Evolutionary conservation across 2,797 vertebrate genomes (phyloP).

Genomic region (Coendou prehensilis): DNA sequence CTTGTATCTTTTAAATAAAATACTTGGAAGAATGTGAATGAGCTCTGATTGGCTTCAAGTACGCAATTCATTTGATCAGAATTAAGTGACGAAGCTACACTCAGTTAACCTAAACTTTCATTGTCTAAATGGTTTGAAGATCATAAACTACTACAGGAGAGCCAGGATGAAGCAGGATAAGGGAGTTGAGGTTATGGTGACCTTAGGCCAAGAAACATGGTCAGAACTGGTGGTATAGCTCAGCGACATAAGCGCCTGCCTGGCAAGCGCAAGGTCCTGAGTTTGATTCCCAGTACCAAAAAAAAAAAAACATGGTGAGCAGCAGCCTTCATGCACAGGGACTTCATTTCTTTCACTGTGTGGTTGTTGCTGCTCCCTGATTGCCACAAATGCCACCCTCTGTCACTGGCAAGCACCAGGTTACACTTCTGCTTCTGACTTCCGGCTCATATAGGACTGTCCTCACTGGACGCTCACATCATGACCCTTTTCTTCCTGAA

Average conservation of each 20-base stretch:
- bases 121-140: background rate
- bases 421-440: background rate
- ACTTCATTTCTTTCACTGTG: background rate
- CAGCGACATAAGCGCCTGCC: no score
- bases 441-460: background rate
- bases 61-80: background rate
- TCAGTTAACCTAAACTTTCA: constrained; percentile 23
- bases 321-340: fast-evolving
- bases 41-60: background rate
- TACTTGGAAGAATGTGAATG: background rate
- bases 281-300: no score
- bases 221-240: no score
- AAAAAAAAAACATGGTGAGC: background rate
- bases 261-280: no score
- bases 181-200: background rate
- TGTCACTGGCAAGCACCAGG: no score
- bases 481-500: background rate
- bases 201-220: background rate
- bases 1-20: constrained; percentile 6
- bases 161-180: background rate
- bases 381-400: no score
- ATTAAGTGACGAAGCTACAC: background rate
- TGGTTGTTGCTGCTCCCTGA: background rate
- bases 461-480: background rate
- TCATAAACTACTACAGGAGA: background rate